Evolutionary conservation across 2,113 vertebrate species (phyloP).

Genomic region (Spilogale gracilis): DNA sequence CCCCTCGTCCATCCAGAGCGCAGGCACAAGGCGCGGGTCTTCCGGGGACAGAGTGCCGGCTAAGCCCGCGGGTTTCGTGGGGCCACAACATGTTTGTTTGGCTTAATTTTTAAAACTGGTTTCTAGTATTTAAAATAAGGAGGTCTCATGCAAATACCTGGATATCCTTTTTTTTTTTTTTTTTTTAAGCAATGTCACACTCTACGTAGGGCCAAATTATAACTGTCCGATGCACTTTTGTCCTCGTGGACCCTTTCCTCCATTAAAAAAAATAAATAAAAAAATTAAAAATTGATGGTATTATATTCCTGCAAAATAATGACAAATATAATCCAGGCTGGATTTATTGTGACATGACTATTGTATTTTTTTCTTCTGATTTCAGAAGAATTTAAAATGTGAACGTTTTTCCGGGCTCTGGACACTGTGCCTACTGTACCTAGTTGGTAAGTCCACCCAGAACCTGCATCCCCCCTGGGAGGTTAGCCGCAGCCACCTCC

Average conservation of each 20-base stretch:
- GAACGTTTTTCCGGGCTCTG: not conserved
- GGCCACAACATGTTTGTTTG: not conserved
- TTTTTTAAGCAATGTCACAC: not conserved
- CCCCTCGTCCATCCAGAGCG: not conserved
- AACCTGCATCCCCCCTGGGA: not conserved
- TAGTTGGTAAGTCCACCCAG: not conserved
- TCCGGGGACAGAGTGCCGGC: not conserved
- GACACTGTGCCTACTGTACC: not conserved
- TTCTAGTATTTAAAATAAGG: slow-evolving; percentile 4
- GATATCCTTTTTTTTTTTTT: not conserved
- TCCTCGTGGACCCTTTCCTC: not conserved
- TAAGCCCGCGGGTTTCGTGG: not conserved
- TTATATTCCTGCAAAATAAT: slow-evolving; percentile 20
- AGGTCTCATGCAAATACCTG: not conserved
- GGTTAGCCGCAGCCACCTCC: not conserved
- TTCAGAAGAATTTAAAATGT: not conserved
- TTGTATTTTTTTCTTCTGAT: not conserved
- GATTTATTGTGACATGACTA: not conserved
- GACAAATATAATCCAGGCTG: not conserved
- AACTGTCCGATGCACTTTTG: not conserved
- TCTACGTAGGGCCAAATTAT: not conserved
- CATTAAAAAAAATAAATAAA: not conserved
- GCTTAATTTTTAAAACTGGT: not conserved
- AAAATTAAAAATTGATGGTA: not conserved
- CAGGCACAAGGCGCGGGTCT: not conserved